phyloP scores from a whole-genome alignment of 2,113 vertebrate genomes.

The Dasyprocta punctata region DNA sequence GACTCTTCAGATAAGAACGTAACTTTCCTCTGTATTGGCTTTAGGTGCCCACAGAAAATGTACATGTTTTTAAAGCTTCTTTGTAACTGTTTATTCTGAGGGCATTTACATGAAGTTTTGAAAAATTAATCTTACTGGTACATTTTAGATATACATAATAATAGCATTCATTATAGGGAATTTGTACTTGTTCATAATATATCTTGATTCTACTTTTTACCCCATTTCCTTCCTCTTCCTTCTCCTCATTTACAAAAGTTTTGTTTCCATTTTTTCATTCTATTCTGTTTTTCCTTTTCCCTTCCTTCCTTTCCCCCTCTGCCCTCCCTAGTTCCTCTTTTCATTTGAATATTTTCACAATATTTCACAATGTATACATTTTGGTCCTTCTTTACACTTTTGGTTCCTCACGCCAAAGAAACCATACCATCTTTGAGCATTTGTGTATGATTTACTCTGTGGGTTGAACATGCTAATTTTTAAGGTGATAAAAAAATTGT shows the following conservation, averaged over 20 bases:
- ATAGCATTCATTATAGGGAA: background rate
- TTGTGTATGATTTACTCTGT: background rate
- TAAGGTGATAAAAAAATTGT: constrained; percentile 3
- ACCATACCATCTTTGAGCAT: background rate
- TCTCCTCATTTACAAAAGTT: background rate
- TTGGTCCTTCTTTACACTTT: background rate
- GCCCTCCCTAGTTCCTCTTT: background rate
- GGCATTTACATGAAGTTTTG: background rate
- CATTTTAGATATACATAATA: background rate
- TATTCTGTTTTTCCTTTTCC: background rate
- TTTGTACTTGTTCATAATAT: background rate
- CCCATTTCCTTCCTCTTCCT: background rate
- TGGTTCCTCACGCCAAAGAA: background rate
- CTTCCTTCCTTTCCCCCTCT: background rate
- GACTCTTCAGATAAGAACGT: constrained; percentile 14
- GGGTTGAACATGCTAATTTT: background rate
- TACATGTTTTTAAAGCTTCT: background rate
- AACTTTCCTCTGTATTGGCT: background rate
- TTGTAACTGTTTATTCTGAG: background rate
- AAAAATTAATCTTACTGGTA: background rate
- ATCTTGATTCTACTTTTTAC: background rate
- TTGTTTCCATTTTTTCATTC: background rate
- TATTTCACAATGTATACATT: background rate
- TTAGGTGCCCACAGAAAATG: background rate
- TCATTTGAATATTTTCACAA: background rate